Percentiles rank a stretch among this genome's conserved stretches.
Evolutionary conservation across 2,797 vertebrate genomes (phyloP).

Genomic region (Fundulus diaphanus): DNA sequence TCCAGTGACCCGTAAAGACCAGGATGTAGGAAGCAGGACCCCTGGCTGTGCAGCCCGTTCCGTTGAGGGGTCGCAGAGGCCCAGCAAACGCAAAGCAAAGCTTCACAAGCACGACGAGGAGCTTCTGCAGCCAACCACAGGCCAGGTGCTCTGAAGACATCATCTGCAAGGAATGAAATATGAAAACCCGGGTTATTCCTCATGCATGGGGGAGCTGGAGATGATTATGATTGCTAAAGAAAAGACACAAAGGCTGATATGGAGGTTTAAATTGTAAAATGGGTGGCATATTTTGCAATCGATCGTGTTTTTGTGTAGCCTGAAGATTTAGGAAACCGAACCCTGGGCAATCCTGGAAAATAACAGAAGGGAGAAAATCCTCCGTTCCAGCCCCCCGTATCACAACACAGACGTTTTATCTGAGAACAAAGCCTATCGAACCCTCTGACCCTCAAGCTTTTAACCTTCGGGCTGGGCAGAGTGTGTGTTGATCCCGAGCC

Average conservation of each 20-base stretch:
- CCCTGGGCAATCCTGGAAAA: slow-evolving; percentile 55
- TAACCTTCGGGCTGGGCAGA: slow-evolving; percentile 7
- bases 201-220: slow-evolving; percentile 1
- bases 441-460: slow-evolving; percentile 40
- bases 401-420: slow-evolving; percentile 48
- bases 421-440: slow-evolving; percentile 48
- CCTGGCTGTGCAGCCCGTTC: slow-evolving; percentile 77
- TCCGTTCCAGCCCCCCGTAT: slow-evolving; percentile 40
- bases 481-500: slow-evolving; percentile 43
- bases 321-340: slow-evolving; percentile 55
- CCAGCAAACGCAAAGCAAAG: slow-evolving; percentile 70
- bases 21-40: slow-evolving; percentile 84
- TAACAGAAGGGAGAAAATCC: slow-evolving; percentile 39
- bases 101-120: slow-evolving; percentile 77
- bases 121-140: slow-evolving; percentile 77
- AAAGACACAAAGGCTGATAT: slow-evolving; percentile 10
- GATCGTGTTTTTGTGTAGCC: slow-evolving; percentile 21
- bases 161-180: slow-evolving; percentile 74
- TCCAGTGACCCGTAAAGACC: slow-evolving; percentile 87
- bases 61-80: slow-evolving; percentile 67
- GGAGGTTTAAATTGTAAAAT: not conserved
- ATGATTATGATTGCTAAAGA: not conserved
- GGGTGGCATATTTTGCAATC: slow-evolving; percentile 13
- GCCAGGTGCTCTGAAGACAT: slow-evolving; percentile 77
- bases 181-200: slow-evolving; percentile 33